These are phyloP conservation scores for Nomada lathburiana DNA, from an alignment of 2,888 invertebrate genomes.

Conservation along the genomic window DNA sequence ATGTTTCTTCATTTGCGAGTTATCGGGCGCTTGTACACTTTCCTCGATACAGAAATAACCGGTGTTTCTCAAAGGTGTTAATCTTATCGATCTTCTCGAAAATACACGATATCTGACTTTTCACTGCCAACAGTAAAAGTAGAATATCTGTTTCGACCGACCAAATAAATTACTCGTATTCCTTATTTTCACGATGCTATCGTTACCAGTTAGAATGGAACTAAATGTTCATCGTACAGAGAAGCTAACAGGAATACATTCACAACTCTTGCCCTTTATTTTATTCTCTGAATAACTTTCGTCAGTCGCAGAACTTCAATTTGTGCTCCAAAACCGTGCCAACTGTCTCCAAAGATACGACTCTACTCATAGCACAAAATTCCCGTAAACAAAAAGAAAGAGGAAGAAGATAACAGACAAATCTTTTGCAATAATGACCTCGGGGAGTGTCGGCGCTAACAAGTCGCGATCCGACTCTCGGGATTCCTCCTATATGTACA, in stretches of 20 bases:
- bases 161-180: not conserved
- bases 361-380: no score
- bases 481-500: slow-evolving; percentile 28
- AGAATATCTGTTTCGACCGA: not conserved
- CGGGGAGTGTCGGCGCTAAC: not conserved
- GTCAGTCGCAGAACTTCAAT: no score
- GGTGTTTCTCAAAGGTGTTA: not conserved
- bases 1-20: not conserved
- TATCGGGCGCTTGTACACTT: not conserved
- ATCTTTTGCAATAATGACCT: not conserved
- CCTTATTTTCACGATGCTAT: not conserved
- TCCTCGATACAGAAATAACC: not conserved
- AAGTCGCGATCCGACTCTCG: slow-evolving; percentile 35
- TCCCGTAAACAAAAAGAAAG: not conserved
- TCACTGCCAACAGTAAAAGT: not conserved
- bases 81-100: slow-evolving; percentile 7
- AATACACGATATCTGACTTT: not conserved
- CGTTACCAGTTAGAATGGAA: no score
- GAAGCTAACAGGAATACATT: no score
- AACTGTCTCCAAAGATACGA: no score
- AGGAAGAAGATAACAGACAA: not conserved
- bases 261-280: no score
- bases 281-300: no score
- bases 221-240: no score
- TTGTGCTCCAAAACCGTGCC: no score